A percentile compares a stretch with the other conserved stretches of the same genome.
Evolutionary conservation across 2,113 vertebrate species (phyloP).

Genomic region (Toxostoma redivivum): DNA sequence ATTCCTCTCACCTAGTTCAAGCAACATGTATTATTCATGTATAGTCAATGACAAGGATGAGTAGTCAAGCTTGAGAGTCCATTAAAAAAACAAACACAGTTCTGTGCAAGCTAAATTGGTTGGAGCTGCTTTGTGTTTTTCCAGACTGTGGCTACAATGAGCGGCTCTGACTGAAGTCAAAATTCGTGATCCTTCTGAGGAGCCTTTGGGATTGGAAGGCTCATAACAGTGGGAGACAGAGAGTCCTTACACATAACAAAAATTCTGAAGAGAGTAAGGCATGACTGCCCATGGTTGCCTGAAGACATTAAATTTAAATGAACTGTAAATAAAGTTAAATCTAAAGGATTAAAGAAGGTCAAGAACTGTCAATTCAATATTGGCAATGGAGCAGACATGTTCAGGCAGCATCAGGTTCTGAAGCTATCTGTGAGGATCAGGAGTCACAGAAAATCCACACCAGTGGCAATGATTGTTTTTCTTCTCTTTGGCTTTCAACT

Average conservation of each 20-base stretch:
- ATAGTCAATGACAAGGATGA: slow-evolving; percentile 41
- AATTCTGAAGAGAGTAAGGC: background rate
- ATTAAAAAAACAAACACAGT: slow-evolving; percentile 32
- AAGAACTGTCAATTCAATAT: slow-evolving; percentile 41
- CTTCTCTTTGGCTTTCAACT: background rate
- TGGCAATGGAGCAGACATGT: background rate
- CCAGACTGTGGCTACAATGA: background rate
- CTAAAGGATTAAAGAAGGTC: slow-evolving; percentile 62
- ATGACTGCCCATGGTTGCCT: slow-evolving; percentile 31
- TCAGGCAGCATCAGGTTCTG: slow-evolving; percentile 11
- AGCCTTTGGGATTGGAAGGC: slow-evolving; percentile 6
- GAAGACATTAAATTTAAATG: slow-evolving; percentile 54
- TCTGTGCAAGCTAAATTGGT: background rate
- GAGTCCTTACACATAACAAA: background rate
- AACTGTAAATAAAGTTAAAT: slow-evolving; percentile 59
- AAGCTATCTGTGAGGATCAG: background rate
- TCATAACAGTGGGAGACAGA: background rate
- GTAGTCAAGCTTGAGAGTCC: slow-evolving; percentile 42
- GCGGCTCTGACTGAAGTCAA: background rate
- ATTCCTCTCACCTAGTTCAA: slow-evolving; percentile 18
- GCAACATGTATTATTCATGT: slow-evolving; percentile 34
- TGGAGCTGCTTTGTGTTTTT: slow-evolving; percentile 3
- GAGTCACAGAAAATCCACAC: slow-evolving; percentile 14
- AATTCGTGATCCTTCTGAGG: background rate
- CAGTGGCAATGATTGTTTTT: background rate